phyloP scores from a whole-genome alignment of 92 coral and sea anemone genomes.

The Siderastrea radians region DNA sequence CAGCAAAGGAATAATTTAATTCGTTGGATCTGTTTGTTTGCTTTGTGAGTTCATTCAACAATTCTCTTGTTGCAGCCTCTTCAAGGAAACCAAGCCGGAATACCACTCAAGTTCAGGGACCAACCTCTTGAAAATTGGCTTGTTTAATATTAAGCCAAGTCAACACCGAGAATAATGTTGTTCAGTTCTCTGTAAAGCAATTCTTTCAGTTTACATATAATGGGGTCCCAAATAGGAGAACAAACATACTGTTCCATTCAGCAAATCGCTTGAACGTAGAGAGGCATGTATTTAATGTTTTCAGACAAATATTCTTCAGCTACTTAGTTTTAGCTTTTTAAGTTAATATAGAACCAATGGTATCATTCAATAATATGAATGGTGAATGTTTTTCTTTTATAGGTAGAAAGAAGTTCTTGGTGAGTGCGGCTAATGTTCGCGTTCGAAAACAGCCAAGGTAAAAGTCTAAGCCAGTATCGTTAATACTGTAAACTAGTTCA shows the following conservation, averaged over 20 bases:
- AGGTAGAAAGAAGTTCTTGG: no score
- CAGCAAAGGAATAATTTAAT: conserved; percentile 11
- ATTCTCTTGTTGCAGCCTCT: not conserved
- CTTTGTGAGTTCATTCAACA: conserved; percentile 18
- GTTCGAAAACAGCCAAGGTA: conserved; percentile 1
- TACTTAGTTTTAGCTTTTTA: no score
- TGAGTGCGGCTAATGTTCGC: conserved; percentile 9
- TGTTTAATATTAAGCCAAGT: not conserved
- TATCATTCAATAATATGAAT: no score
- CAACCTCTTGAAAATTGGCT: not conserved
- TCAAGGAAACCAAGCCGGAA: not conserved
- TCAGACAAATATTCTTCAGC: no score
- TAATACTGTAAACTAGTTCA: not conserved
- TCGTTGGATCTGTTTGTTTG: conserved; percentile 6
- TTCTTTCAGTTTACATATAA: not conserved
- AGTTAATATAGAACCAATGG: no score
- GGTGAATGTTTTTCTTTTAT: no score
- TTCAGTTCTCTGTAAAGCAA: not conserved
- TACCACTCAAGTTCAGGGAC: not conserved
- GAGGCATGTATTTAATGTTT: no score
- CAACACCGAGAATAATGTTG: conserved; percentile 2
- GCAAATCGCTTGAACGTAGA: no score
- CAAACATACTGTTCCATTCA: not conserved
- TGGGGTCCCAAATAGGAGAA: no score
- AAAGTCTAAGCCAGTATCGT: not conserved